Evolutionary conservation across 2,888 invertebrate genomes (phyloP).

Genomic region (Erebia epiphron): DNA sequence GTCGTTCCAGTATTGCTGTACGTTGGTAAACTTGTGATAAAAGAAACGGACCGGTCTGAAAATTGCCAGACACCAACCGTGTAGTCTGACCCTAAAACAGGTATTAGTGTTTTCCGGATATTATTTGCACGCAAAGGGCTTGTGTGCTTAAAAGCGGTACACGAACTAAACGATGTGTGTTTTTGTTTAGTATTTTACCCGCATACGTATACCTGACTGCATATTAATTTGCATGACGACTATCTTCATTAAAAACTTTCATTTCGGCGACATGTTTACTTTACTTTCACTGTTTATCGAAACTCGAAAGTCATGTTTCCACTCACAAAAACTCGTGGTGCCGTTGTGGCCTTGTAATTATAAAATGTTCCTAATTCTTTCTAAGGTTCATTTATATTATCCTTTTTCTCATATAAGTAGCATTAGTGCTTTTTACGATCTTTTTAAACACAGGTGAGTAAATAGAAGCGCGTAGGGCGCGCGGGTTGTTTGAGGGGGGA

Average conservation of each 20-base stretch:
- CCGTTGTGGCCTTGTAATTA: not conserved
- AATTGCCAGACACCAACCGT: not conserved
- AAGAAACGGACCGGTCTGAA: not conserved
- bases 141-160: constrained; percentile 4
- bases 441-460: constrained; percentile 48
- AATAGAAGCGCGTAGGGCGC: constrained; percentile 48
- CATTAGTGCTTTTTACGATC: constrained; percentile 32
- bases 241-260: constrained; percentile 14
- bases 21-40: not conserved
- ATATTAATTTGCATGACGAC: constrained; percentile 23
- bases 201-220: constrained; percentile 11
- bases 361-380: not conserved
- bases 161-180: not conserved
- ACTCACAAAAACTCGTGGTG: not conserved
- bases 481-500: constrained; percentile 56
- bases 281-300: constrained; percentile 20
- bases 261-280: constrained; percentile 21
- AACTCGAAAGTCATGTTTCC: constrained; percentile 14
- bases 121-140: constrained; percentile 19
- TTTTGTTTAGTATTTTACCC: constrained; percentile 7
- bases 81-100: constrained; percentile 15
- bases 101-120: constrained; percentile 30
- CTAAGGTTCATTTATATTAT: not conserved
- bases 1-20: not conserved
- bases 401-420: not conserved